A percentile compares a stretch with the other conserved stretches of the same genome.
These are phyloP conservation scores for Hyperoplus immaculatus DNA, from an alignment of 2,797 vertebrate species.

Conservation along the genomic window DNA sequence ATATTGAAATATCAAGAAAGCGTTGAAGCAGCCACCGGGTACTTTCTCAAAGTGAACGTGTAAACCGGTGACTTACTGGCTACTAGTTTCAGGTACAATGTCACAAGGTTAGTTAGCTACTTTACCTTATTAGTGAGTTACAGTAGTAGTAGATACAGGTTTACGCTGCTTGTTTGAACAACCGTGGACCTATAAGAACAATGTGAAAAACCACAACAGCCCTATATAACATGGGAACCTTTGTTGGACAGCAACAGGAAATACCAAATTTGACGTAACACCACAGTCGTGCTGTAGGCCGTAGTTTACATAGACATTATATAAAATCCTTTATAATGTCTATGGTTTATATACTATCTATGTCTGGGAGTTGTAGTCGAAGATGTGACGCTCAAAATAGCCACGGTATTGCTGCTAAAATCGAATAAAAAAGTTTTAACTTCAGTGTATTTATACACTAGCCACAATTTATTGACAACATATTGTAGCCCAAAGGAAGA, in stretches of 20 bases:
- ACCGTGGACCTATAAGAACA: not conserved
- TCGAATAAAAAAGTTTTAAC: not conserved
- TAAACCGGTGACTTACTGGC: not conserved
- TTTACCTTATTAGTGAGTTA: constrained; percentile 33
- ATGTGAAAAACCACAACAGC: constrained; percentile 6
- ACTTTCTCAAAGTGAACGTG: not conserved
- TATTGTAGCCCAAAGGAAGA: not conserved
- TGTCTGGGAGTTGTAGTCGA: constrained; percentile 60
- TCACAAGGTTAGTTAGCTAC: not conserved
- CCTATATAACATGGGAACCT: constrained; percentile 41
- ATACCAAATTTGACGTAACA: constrained; percentile 40
- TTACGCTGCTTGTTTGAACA: not conserved
- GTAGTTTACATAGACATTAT: too few species aligned
- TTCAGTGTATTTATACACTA: not conserved
- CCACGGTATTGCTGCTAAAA: too few species aligned
- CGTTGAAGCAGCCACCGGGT: not conserved
- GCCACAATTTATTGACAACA: not conserved
- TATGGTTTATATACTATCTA: too few species aligned
- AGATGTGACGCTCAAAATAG: not conserved
- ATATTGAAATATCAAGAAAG: not conserved
- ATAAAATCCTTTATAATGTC: too few species aligned
- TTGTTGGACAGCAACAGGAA: constrained; percentile 61
- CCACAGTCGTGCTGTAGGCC: constrained; percentile 8
- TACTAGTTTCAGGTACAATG: not conserved
- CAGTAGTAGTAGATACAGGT: not conserved